Evolutionary conservation across 2,888 invertebrate genomes (phyloP), one percentile per base, ranked within the genome.

Genomic region (Alsophila aescularia): DNA sequence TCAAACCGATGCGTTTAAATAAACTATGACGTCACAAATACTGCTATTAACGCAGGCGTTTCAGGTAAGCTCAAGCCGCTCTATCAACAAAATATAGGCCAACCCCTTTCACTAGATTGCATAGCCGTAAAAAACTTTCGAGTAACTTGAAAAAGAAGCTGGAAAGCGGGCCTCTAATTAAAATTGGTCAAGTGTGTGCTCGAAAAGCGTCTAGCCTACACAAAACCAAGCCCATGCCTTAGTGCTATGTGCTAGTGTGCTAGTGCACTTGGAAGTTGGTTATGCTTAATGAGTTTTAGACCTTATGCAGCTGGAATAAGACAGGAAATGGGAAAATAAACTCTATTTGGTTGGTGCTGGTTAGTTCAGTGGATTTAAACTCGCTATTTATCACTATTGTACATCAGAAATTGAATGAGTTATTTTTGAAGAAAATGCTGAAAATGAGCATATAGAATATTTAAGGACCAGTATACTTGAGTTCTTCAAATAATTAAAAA

Each of bases 161-260:
- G 43, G 34, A 50, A 37, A 54, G 43, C 50, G 27, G 14, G 35
- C 40, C 54, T 54, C 62, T 62, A 59, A 62, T 62, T 62, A 57
- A 61, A 62, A 57, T 41, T 57, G 57, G 54, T 60, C 62, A 59
- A 62, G 59, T 52, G 57, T 0, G 18, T 34, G 8, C 62, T 60
- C 41, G 27, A 49, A 47, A 59, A 52, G 24, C 18, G 62, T 53
- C 60, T 60, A 51, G 57, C 40, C 48, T 18, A 56, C 52, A 53
- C 59, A 51, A 55, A 58, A 48, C 43, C 35, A 35, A 41, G 39
- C 15, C 41, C 34, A 8, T 9, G 13, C 27, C 13, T 15, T 2
- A 48, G 14, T 16, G 32, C 49, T 41, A 27, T n/a, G n/a, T n/a
- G n/a, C n/a, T n/a, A n/a, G n/a, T n/a, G n/a, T n/a, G n/a, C n/a